Evolutionary conservation across 35 echinoderm and acorn worm species (phyloP), one percentile per base, ranked within the genome.

Genomic region (Hemicentrotus pulcherrimus): DNA sequence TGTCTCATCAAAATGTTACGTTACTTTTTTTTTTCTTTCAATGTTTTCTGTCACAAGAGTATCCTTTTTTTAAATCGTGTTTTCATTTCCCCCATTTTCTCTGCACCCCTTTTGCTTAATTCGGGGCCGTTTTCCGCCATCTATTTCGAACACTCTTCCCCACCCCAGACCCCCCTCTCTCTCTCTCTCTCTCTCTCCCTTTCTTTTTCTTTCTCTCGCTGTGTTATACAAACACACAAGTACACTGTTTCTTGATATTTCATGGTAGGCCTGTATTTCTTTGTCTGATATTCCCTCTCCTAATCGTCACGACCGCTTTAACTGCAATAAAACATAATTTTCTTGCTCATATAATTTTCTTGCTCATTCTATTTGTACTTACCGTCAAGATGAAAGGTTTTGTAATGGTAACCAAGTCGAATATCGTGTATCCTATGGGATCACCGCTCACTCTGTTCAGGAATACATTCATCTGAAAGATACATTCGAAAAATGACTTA

Each of bases 321-420:
- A 86, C 9, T 95, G n/a, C 7, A 95, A 88, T 60, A 11, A 92
- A 9, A 91, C 31, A 41, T 32, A 19, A 60, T 9, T 91, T 46
- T 60, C n/a, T 24, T 48, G 31, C 32, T 95, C n/a, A n/a, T 32
- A n/a, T 31, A 31, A 87, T 2, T 85, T 94, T 52, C 33, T 60
- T 71, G 7, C n/a, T 2, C 1, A 28, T 3, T 32, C 10, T 32
- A 55, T 30, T 19, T 14, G 24, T 46, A 92, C 96, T 95, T 95
- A 96, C 94, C 94, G 96, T 96, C 46, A 96, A 70, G 11, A 96
- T 96, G 91, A 96, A 96, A 35, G 96, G 96, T 41, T 96, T 96
- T 32, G 96, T 96, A 16, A 96, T 41, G 31, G 94, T 96, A 19
- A 96, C 96, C 2, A 96, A 88, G 35, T 97, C 96, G 50, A 95